Evolutionary conservation across 2,797 vertebrate genomes (phyloP).

Genomic region (Poecilia gillii): DNA sequence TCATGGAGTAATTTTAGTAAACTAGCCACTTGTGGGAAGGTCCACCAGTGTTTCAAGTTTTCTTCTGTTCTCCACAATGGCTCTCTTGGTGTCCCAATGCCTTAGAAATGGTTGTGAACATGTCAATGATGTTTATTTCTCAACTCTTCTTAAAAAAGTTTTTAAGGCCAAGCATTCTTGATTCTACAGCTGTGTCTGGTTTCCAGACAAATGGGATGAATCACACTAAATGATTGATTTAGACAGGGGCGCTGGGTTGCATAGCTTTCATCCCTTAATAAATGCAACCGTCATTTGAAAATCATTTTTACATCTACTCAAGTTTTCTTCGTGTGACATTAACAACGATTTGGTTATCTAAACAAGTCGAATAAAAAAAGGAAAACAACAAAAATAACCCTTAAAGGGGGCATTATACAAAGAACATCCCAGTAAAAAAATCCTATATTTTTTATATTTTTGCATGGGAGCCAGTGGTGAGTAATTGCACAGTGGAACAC

Average conservation of each 20-base stretch:
- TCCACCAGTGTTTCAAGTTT: background rate
- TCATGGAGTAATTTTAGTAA: background rate
- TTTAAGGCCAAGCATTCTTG: background rate
- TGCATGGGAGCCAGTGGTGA: constrained; percentile 41
- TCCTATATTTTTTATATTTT: constrained; percentile 33
- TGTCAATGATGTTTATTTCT: background rate
- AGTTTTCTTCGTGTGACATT: background rate
- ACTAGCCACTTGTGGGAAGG: background rate
- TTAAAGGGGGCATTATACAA: background rate
- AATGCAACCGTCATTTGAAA: background rate
- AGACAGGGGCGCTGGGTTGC: too few species aligned
- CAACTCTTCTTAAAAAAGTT: background rate
- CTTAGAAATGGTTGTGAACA: background rate
- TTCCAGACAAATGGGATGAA: background rate
- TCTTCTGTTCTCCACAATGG: background rate
- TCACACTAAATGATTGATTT: background rate
- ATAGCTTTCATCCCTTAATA: background rate
- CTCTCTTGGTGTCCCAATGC: background rate
- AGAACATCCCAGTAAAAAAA: constrained; percentile 18
- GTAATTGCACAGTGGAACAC: constrained; percentile 52
- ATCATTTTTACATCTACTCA: background rate
- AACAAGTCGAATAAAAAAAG: background rate
- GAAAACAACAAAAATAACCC: background rate
- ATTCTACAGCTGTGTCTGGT: background rate
- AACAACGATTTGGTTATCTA: background rate